Percentiles rank a stretch among this genome's conserved stretches.
These are phyloP conservation scores for Lypha dubia DNA, from an alignment of 2,888 invertebrate genomes.

Conservation along the genomic window DNA sequence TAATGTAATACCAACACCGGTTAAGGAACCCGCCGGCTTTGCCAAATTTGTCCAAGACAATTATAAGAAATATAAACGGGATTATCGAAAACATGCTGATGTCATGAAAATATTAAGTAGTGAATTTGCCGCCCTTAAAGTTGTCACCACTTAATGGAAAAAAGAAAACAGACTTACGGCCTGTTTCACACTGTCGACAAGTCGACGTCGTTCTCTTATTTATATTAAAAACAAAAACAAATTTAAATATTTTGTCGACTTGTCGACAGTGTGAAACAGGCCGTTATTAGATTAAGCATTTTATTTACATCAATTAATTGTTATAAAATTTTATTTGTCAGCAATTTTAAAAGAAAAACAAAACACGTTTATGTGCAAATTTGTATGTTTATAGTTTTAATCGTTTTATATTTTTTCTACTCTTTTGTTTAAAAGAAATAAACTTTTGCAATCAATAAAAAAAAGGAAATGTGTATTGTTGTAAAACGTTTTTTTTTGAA, in stretches of 20 bases:
- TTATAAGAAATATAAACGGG: conserved; percentile 79
- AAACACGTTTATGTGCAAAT: not conserved
- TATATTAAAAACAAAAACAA: too few species aligned
- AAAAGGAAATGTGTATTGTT: not conserved
- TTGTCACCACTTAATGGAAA: conserved; percentile 57
- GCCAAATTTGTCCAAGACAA: conserved; percentile 83
- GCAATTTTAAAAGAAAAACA: not conserved
- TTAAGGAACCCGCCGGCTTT: conserved; percentile 80
- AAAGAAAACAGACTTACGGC: too few species aligned
- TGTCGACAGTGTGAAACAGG: too few species aligned
- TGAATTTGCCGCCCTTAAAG: conserved; percentile 79
- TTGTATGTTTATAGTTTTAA: not conserved
- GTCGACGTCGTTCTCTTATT: too few species aligned
- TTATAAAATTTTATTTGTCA: conserved; percentile 5
- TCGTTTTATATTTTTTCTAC: not conserved
- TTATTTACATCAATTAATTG: not conserved
- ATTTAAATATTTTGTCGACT: too few species aligned
- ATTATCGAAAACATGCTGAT: conserved; percentile 79
- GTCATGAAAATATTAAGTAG: conserved; percentile 82
- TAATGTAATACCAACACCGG: conserved; percentile 78
- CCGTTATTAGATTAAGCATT: too few species aligned
- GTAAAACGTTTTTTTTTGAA: too few species aligned
- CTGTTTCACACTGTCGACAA: too few species aligned
- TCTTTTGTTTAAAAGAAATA: not conserved
- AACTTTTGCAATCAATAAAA: not conserved